A percentile compares a stretch with the other conserved stretches of the same genome.
Evolutionary conservation across 2,888 invertebrate genomes (phyloP).

Genomic region (Aphelenchoides bicaudatus): DNA sequence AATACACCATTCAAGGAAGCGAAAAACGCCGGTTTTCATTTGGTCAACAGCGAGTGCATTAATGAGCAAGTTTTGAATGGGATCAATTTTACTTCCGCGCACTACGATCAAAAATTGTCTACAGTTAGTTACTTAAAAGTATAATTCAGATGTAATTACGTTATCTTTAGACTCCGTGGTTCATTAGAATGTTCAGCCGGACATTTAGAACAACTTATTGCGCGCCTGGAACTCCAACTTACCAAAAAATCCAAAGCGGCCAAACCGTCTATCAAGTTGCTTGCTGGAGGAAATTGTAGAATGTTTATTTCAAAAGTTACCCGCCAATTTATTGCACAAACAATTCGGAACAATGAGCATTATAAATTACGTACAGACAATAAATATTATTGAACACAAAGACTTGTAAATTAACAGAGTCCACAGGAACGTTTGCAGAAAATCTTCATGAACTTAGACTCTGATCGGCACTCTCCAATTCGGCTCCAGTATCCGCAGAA

Average conservation of each 20-base stretch:
- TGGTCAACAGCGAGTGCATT: slow-evolving; percentile 33
- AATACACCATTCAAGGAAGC: slow-evolving; percentile 7
- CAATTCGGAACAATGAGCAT: too few relatives aligned
- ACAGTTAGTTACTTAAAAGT: slow-evolving; percentile 23
- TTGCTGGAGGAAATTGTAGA: slow-evolving; percentile 33
- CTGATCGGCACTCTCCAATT: slow-evolving; percentile 59
- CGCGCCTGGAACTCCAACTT: slow-evolving; percentile 48
- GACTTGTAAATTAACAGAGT: slow-evolving; percentile 21
- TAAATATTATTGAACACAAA: too few relatives aligned
- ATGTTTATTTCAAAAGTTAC: too few relatives aligned
- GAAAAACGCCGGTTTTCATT: slow-evolving; percentile 28
- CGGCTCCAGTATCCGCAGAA: slow-evolving; percentile 61
- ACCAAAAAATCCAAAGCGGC: slow-evolving; percentile 28
- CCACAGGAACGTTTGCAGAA: slow-evolving; percentile 41
- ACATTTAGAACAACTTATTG: slow-evolving; percentile 45
- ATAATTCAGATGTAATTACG: not conserved
- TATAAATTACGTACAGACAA: too few relatives aligned
- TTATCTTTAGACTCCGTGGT: slow-evolving; percentile 40
- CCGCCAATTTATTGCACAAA: too few relatives aligned
- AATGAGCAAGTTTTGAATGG: slow-evolving; percentile 42
- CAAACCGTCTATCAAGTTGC: slow-evolving; percentile 28
- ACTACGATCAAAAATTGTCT: slow-evolving; percentile 42
- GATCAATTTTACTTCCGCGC: slow-evolving; percentile 33
- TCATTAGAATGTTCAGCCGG: slow-evolving; percentile 38
- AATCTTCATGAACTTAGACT: slow-evolving; percentile 60